These are phyloP conservation scores for Chionis minor DNA, from an alignment of 2,113 vertebrate genomes.

Conservation along the genomic window DNA sequence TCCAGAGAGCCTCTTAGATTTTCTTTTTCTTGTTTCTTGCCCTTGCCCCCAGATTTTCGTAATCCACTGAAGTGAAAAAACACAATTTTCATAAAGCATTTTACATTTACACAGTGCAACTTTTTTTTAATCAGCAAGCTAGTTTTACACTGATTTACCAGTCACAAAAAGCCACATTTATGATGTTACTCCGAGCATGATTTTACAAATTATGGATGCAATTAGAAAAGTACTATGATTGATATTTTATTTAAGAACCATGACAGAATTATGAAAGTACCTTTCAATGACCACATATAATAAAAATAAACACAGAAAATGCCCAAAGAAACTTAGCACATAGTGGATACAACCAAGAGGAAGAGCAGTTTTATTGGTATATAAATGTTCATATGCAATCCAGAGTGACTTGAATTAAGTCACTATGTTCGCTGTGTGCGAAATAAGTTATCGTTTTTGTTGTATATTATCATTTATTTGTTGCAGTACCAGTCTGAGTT, in stretches of 20 bases:
- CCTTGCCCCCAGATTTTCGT: slow-evolving; percentile 90
- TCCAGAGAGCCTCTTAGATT: slow-evolving; percentile 83
- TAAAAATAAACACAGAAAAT: neutral
- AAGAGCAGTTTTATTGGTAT: neutral
- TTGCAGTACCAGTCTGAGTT: neutral
- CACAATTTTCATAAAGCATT: neutral
- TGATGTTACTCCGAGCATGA: neutral
- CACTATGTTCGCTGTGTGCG: neutral
- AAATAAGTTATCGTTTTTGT: neutral
- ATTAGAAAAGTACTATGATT: neutral
- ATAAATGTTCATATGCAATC: neutral
- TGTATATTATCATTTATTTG: neutral
- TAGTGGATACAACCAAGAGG: neutral
- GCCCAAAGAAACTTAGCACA: neutral
- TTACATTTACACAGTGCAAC: neutral
- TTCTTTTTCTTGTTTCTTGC: slow-evolving; percentile 89
- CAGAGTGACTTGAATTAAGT: neutral
- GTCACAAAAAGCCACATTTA: neutral
- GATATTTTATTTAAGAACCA: neutral
- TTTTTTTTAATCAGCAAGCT: neutral
- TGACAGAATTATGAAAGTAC: neutral
- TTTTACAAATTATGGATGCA: neutral
- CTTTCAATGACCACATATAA: neutral
- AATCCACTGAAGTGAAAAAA: slow-evolving; percentile 78
- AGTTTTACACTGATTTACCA: neutral